Evolutionary conservation across 1,140 invertebrate species (phyloP).

Genomic region (Nephila pilipes): DNA sequence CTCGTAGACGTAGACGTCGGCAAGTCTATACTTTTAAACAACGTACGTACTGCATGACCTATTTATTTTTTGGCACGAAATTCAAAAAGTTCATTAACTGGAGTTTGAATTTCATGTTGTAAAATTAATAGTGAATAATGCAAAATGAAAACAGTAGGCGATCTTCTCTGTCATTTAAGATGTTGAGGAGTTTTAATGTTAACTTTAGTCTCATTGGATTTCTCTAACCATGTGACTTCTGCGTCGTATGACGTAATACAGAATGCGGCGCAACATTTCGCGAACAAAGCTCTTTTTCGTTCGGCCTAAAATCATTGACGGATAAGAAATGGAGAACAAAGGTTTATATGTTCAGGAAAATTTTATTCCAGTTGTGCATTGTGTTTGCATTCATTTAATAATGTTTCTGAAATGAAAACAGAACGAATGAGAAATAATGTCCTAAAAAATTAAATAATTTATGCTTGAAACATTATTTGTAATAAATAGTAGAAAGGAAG

Average conservation of each 20-base stretch:
- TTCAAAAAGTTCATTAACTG: background rate
- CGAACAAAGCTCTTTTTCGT: slow-evolving; percentile 14
- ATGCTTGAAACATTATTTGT: background rate
- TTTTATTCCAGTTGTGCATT: background rate
- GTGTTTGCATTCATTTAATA: background rate
- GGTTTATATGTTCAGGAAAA: background rate
- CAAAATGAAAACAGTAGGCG: background rate
- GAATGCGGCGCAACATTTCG: slow-evolving; percentile 26
- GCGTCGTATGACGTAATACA: slow-evolving; percentile 32
- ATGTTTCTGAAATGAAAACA: background rate
- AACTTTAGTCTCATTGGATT: background rate
- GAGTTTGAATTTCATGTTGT: background rate
- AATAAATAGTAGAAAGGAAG: background rate
- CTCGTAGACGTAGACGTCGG: background rate
- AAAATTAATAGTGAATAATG: background rate
- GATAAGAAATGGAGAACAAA: background rate
- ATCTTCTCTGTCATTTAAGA: slow-evolving; percentile 18
- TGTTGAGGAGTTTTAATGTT: background rate
- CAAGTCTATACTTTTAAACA: background rate
- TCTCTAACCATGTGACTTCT: slow-evolving; percentile 33
- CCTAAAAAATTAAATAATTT: no score
- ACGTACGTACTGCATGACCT: background rate
- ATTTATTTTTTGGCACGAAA: background rate
- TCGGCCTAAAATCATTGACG: background rate
- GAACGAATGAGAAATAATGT: background rate